Conservation (phyloP, 2,888 invertebrate species). For the Diaperis boleti region DNA sequence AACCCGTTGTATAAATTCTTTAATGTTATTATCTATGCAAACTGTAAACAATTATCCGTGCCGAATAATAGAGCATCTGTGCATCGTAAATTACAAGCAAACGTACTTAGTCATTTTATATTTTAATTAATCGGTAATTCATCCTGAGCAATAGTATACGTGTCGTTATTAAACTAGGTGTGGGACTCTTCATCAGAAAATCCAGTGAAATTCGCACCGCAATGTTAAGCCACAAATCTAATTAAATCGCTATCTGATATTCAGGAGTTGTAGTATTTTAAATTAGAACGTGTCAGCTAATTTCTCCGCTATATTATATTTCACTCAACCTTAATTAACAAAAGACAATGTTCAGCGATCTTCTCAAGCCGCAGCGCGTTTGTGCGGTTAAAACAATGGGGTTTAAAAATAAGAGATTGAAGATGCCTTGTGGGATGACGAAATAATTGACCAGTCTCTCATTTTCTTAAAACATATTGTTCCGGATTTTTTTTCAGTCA, state of each 20-base stretch:
- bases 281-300: constrained; percentile 28
- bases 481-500: no score
- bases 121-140: background rate
- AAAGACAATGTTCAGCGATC: constrained; percentile 20
- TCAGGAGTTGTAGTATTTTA: constrained; percentile 8
- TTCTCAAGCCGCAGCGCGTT: constrained; percentile 17
- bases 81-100: background rate
- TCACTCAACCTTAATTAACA: constrained; percentile 35
- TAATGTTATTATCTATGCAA: no score
- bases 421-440: constrained; percentile 4
- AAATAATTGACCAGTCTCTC: background rate
- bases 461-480: no score
- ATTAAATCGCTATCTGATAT: constrained; percentile 8
- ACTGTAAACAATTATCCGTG: no score
- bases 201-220: constrained; percentile 18
- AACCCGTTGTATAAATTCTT: no score
- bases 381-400: constrained; percentile 17
- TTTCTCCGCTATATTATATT: constrained; percentile 37
- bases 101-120: background rate
- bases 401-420: constrained; percentile 9
- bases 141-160: background rate
- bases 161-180: constrained; percentile 1
- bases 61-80: no score
- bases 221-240: constrained; percentile 11
- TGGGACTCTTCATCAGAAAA: background rate